Evolutionary conservation across 1,140 invertebrate species (phyloP), one percentile per base, ranked within the genome.

Genomic region (Drosophila orosa): DNA sequence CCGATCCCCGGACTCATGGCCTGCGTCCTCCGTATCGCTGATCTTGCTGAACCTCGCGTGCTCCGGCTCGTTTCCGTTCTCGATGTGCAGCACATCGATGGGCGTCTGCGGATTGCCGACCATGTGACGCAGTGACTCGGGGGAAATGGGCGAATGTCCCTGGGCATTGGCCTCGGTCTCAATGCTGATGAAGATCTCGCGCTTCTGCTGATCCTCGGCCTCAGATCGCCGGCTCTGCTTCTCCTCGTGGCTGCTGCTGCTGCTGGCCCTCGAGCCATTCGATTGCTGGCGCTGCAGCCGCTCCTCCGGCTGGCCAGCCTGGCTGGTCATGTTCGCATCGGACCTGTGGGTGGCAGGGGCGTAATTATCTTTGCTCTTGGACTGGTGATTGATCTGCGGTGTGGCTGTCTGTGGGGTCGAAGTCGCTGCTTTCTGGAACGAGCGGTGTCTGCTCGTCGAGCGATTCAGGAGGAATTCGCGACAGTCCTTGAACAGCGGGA

Each of bases 401-500:
- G 50, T 54, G 50, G 50, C 31, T 54, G 77, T 71, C 55, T 52
- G 61, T 63, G 45, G 56, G 17, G 78, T 82, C 35, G 81, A 90
- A 80, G 69, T 91, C 77, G 77, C 54, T 77, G 77, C 54, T 77
- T 85, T 90, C 72, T 68, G 80, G 62, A 68, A 81, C 74, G 87
- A 90, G 50, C 89, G 83, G 55, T 90, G 79, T 45, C 83, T 82
- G 73, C 75, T 86, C 73, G 90, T 83, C 54, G 90, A 76, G 56
- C 91, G 90, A 91, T 91, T 91, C 78, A 90, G 37, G 6, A 92
- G 66, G 74, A 92, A 90, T 48, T 92, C 90, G 52, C 91, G 89
- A 73, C 91, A 92, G 77, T 92, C 87, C 50, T 92, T 92, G 59
- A 92, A 92, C 37, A 92, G 68, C 27, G 92, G 87, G 82, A 90